These are phyloP conservation scores for Hemicordylus capensis DNA, from an alignment of 2,113 vertebrate species.

Conservation along the genomic window DNA sequence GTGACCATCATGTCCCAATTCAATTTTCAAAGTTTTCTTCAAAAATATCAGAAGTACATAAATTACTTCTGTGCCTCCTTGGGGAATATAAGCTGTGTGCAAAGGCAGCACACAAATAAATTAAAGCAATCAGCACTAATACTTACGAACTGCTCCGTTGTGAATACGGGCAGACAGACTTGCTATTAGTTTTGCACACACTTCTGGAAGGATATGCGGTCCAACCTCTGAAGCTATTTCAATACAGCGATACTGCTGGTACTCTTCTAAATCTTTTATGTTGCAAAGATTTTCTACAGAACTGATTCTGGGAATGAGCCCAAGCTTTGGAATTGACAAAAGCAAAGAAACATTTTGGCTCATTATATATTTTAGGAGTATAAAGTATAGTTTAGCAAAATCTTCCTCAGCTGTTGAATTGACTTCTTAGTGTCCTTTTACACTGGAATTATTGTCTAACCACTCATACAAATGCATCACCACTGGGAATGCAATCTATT, in stretches of 20 bases:
- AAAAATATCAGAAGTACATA: background rate
- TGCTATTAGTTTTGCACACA: slow-evolving; percentile 74
- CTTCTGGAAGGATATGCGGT: slow-evolving; percentile 65
- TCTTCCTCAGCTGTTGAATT: background rate
- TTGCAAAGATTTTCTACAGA: slow-evolving; percentile 81
- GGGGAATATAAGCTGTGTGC: background rate
- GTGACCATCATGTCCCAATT: background rate
- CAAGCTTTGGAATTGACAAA: slow-evolving; percentile 75
- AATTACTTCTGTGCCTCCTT: background rate
- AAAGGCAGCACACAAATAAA: background rate
- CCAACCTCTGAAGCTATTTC: slow-evolving; percentile 73
- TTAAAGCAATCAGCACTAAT: background rate
- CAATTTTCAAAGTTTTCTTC: background rate
- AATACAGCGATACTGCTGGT: slow-evolving; percentile 77
- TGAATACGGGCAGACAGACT: slow-evolving; percentile 86
- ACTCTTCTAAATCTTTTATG: slow-evolving; percentile 75
- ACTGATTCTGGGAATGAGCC: slow-evolving; percentile 81
- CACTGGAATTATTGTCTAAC: background rate
- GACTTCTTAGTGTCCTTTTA: background rate
- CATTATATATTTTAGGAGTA: slow-evolving; percentile 20
- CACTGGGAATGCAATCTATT: background rate
- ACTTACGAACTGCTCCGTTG: slow-evolving; percentile 81
- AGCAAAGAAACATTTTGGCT: slow-evolving; percentile 57
- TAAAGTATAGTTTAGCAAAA: slow-evolving; percentile 49
- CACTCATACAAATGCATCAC: background rate